Evolutionary conservation across 1,140 invertebrate species (phyloP).

Genomic region (Calephelis nemesis): DNA sequence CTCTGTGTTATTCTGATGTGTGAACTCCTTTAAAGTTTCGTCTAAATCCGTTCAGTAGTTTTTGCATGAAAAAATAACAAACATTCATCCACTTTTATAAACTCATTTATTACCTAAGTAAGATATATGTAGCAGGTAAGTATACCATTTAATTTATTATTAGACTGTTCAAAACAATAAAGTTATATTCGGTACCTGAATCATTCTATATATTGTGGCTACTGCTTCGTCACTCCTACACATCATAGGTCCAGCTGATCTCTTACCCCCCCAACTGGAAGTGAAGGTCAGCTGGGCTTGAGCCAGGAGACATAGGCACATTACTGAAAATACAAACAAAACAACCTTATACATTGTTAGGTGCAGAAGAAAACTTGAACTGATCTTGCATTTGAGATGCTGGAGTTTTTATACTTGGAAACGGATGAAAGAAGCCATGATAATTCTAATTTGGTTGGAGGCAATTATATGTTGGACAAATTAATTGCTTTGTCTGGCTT

Average conservation of each 20-base stretch:
- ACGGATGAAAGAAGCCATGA: slow-evolving; percentile 27
- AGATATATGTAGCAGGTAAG: too few relatives aligned
- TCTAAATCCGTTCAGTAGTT: too few relatives aligned
- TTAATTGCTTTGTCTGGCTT: slow-evolving; percentile 13
- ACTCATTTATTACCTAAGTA: too few relatives aligned
- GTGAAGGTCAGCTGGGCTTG: slow-evolving; percentile 66
- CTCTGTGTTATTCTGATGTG: too few relatives aligned
- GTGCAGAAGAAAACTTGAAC: slow-evolving; percentile 9
- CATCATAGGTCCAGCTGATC: slow-evolving; percentile 40
- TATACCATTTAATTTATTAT: too few relatives aligned
- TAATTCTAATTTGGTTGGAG: slow-evolving; percentile 29
- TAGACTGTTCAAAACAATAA: too few relatives aligned
- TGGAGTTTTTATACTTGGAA: slow-evolving; percentile 30
- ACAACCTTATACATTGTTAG: slow-evolving; percentile 37
- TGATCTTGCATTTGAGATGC: slow-evolving; percentile 22
- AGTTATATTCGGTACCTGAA: slow-evolving; percentile 47
- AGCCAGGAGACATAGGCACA: slow-evolving; percentile 42
- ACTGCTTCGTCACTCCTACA: slow-evolving; percentile 59
- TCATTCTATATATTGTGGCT: slow-evolving; percentile 56
- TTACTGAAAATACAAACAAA: slow-evolving; percentile 45
- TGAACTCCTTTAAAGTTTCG: too few relatives aligned
- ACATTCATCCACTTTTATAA: too few relatives aligned
- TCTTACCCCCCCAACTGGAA: slow-evolving; percentile 65
- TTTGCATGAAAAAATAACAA: too few relatives aligned
- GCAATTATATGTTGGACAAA: slow-evolving; percentile 21